These are phyloP conservation scores for Lepidurus arcticus DNA, from an alignment of 1,140 invertebrate species.

Conservation along the genomic window DNA sequence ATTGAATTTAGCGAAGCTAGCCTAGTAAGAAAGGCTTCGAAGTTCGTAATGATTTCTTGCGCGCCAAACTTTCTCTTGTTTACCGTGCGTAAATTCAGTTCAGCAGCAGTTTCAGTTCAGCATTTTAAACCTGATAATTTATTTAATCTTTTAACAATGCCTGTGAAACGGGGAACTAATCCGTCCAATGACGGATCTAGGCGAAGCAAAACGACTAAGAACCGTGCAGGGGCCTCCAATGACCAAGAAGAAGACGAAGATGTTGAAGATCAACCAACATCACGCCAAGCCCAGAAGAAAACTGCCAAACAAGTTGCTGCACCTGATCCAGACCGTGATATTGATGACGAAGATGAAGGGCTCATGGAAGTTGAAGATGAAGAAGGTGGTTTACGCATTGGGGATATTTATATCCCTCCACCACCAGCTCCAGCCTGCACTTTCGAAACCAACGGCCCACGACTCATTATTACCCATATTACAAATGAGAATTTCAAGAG, in stretches of 20 bases:
- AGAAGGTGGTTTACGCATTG: conserved; percentile 48
- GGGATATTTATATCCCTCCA: conserved; percentile 86
- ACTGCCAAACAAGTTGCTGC: neutral
- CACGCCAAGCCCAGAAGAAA: neutral
- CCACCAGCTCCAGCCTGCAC: conserved; percentile 63
- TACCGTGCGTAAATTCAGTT: neutral
- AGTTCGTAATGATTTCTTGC: neutral
- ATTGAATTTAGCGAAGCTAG: neutral
- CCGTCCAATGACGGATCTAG: no score
- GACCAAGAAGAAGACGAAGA: neutral
- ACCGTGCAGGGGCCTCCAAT: no score
- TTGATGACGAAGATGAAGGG: conserved; percentile 27
- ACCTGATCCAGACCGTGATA: conserved; percentile 23
- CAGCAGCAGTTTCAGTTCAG: neutral
- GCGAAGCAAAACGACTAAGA: no score
- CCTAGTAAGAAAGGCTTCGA: neutral
- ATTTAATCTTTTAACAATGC: no score
- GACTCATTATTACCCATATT: conserved; percentile 88
- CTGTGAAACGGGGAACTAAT: no score
- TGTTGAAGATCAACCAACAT: neutral
- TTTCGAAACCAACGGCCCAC: conserved; percentile 61
- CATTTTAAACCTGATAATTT: no score
- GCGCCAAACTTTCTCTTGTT: neutral
- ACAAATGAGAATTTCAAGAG: conserved; percentile 96
- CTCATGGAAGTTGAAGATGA: conserved; percentile 24